phyloP scores from a whole-genome alignment of 2,797 vertebrate genomes.

The Clarias pachynema region DNA sequence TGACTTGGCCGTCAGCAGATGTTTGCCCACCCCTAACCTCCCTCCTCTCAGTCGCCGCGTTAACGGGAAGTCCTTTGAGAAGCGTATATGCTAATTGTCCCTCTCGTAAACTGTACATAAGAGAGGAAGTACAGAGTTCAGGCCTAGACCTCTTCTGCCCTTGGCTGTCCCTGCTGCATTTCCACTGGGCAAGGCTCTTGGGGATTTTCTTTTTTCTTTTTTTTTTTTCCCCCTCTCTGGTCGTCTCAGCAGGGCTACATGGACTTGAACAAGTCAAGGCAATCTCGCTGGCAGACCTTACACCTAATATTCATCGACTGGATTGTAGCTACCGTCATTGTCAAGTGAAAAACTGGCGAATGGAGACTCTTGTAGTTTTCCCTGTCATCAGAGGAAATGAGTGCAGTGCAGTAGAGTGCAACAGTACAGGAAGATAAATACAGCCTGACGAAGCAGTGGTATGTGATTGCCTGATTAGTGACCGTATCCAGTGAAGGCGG shows the following conservation, averaged over 20 bases:
- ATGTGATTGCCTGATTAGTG: slow-evolving; percentile 38
- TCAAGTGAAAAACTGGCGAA: background rate
- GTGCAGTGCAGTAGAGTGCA: slow-evolving; percentile 6
- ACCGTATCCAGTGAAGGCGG: slow-evolving; percentile 1
- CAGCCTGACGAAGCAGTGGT: slow-evolving; percentile 5
- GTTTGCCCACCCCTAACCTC: slow-evolving; percentile 6
- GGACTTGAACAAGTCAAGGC: background rate
- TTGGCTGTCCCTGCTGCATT: background rate
- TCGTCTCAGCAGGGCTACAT: background rate
- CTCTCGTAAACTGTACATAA: background rate
- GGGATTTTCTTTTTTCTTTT: background rate
- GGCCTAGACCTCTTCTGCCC: background rate
- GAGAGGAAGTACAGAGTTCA: slow-evolving; percentile 27
- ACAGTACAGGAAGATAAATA: slow-evolving; percentile 44
- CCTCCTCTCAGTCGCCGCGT: background rate
- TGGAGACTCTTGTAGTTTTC: background rate
- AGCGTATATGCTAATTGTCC: slow-evolving; percentile 46
- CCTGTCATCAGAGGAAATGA: slow-evolving; percentile 42
- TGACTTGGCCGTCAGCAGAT: slow-evolving; percentile 21
- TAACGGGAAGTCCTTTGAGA: slow-evolving; percentile 37
- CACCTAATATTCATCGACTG: background rate
- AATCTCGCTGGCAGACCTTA: background rate
- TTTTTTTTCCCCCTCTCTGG: background rate
- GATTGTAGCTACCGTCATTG: background rate
- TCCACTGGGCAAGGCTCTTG: background rate